Evolutionary conservation across 2,888 invertebrate species (phyloP).

Genomic region (Caenorhabditis wallacei): DNA sequence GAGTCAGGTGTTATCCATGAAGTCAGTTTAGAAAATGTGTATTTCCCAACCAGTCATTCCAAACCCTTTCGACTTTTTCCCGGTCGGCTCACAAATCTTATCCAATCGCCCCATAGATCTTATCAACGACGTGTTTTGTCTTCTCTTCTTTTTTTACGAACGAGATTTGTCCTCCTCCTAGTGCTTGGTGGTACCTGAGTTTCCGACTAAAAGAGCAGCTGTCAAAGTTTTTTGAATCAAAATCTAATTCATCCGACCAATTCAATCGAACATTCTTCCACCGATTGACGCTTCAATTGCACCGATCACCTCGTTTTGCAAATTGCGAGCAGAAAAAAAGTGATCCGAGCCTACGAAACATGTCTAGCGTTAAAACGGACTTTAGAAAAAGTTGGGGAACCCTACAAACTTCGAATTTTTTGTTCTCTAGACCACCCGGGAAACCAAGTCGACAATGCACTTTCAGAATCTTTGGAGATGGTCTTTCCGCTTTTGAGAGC

Average conservation of each 20-base stretch:
- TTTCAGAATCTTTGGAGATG: too few relatives aligned
- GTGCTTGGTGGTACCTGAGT: conserved; percentile 41
- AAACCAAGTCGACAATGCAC: too few relatives aligned
- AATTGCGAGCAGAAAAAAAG: not conserved
- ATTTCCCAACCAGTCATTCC: not conserved
- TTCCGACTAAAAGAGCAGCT: conserved; percentile 51
- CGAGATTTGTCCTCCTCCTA: conserved; percentile 41
- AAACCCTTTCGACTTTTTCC: conserved; percentile 10
- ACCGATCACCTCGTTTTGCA: conserved; percentile 36
- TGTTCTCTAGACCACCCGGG: too few relatives aligned
- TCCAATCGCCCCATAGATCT: conserved; percentile 26
- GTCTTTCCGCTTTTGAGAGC: too few relatives aligned
- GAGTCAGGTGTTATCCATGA: too few relatives aligned
- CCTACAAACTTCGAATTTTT: too few relatives aligned
- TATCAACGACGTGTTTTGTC: conserved; percentile 40
- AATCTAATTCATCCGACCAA: conserved; percentile 35
- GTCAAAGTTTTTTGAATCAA: conserved; percentile 43
- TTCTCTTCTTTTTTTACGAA: conserved; percentile 45
- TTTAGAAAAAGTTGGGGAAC: not conserved
- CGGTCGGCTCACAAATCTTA: conserved; percentile 27
- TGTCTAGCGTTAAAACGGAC: not conserved
- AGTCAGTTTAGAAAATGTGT: too few relatives aligned
- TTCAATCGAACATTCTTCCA: conserved; percentile 44
- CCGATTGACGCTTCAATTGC: conserved; percentile 32
- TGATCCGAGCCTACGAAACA: not conserved